These are phyloP conservation scores for Sarcophaga variegata DNA, from an alignment of 2,888 invertebrate species.

Conservation along the genomic window DNA sequence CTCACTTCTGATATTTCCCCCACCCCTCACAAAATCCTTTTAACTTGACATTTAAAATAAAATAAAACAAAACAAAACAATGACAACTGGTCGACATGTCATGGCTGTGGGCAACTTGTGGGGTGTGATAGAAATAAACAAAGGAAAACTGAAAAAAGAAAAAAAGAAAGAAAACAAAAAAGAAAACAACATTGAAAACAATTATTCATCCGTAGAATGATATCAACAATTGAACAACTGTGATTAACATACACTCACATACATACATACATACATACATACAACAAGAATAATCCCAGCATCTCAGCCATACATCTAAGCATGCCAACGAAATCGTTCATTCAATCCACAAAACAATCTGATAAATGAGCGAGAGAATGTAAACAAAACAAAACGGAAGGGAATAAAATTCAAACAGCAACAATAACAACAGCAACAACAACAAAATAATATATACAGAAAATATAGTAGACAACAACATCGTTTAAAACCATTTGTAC, in stretches of 20 bases:
- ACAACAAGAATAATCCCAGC: no score
- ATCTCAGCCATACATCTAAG: neutral
- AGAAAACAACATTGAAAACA: slow-evolving; percentile 23
- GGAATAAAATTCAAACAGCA: no score
- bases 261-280: neutral
- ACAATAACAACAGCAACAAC: no score
- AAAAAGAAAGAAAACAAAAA: neutral
- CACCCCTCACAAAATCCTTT: neutral
- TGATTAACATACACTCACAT: slow-evolving; percentile 46
- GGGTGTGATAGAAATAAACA: neutral
- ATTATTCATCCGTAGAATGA: slow-evolving; percentile 53
- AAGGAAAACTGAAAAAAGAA: slow-evolving; percentile 10
- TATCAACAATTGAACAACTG: slow-evolving; percentile 55
- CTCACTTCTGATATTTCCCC: neutral
- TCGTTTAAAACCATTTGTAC: neutral
- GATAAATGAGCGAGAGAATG: neutral
- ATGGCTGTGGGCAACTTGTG: neutral
- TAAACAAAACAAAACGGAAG: slow-evolving; percentile 5
- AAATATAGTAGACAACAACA: neutral
- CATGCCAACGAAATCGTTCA: slow-evolving; percentile 10
- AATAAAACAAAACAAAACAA: slow-evolving; percentile 10
- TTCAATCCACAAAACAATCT: neutral
- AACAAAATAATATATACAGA: no score
- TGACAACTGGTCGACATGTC: neutral
- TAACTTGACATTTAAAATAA: slow-evolving; percentile 21